Evolutionary conservation across 2,797 vertebrate species (phyloP), one percentile per base, ranked within the genome.

Genomic region (Enteromius unitaeniatus): DNA sequence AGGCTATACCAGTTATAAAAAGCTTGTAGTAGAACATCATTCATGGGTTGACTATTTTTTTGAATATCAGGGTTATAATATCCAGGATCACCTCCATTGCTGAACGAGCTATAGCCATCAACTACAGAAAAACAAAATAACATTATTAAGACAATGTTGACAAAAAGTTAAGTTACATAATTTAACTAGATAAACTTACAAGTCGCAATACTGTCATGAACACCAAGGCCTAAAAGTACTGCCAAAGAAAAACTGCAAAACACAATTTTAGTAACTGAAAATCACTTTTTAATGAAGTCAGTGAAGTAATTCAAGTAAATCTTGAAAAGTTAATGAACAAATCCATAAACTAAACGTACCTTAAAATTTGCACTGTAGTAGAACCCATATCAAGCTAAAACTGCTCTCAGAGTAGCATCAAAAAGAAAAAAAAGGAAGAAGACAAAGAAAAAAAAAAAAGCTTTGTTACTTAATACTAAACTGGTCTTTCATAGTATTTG

Each of bases 191-290:
- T 6, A 21, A 31, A 55, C 72, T 31, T 76, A 68, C 81, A 31
- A 76, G 4, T n/a, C 3, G 0, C 34, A 83, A 58, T 15, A 65
- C 17, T 15, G 4, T 6, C 17, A 55, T 42, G 17, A 42, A 53
- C 23, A 58, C 8, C 0, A 68, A 55, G 6, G 37, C n/a, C 37
- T 9, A 76, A 8, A 21, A 76, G 34, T 9, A 28, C n/a, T 14
- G 15, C 73, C 2, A 76, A n/a, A 31, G 47, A 55, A 51, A 55
- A n/a, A 1, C 75, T 84, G 28, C 19, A 83, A 83, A 26, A n/a
- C 0, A 58, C 0, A 1, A 4, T 51, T 17, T 53, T 40, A 78
- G 9, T 45, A 23, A 55, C 1, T 68, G 21, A 4, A 40, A 21
- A 11, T 40, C 10, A 40, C 19, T 11, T 26, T 62, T 70, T 1